Evolutionary conservation across 2,888 invertebrate genomes (phyloP).

Genomic region (Caenorhabditis doughertyi): DNA sequence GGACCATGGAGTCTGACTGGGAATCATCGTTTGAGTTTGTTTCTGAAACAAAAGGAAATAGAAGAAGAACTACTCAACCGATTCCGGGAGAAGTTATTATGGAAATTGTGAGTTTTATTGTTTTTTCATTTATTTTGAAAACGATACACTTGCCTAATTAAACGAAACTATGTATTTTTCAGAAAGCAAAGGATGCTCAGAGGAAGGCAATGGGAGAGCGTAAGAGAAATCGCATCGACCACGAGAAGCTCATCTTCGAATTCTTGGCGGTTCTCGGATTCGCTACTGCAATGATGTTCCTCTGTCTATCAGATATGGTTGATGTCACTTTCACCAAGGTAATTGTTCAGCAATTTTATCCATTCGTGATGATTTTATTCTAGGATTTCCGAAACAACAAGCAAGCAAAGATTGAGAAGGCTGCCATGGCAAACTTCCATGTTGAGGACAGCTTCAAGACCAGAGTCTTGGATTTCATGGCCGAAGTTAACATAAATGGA

Average conservation of each 20-base stretch:
- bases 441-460: not conserved
- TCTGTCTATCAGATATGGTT: not conserved
- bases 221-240: not conserved
- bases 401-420: not conserved
- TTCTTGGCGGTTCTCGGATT: not conserved
- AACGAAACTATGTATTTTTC: too few relatives aligned
- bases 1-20: conserved; percentile 16
- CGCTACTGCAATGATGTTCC: not conserved
- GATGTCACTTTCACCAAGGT: not conserved
- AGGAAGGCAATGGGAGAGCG: not conserved
- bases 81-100: not conserved
- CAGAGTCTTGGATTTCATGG: not conserved
- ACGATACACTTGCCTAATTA: too few relatives aligned
- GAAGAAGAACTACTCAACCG: not conserved
- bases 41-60: not conserved
- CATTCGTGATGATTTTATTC: not conserved
- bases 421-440: not conserved
- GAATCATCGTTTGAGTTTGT: conserved; percentile 23
- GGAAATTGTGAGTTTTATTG: not conserved
- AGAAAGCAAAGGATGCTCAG: not conserved
- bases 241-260: not conserved
- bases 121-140: too few relatives aligned
- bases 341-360: not conserved
- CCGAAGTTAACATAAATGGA: not conserved
- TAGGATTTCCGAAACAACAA: not conserved